phyloP scores from a whole-genome alignment of 2,797 vertebrate species.

The Darevskia mixta region DNA sequence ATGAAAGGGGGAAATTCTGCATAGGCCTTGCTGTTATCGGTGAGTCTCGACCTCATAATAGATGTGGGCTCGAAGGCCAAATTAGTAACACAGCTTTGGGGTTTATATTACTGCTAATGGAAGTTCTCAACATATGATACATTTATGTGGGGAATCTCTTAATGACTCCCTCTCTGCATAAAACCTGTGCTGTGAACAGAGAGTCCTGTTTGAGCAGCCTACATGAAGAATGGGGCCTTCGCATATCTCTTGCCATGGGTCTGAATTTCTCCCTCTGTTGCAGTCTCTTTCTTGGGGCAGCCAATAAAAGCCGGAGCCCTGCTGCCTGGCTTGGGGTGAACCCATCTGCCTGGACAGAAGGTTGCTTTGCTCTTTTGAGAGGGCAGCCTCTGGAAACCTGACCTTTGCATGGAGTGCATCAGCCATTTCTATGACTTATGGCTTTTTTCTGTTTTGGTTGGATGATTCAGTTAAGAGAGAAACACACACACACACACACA shows the following conservation, averaged over 20 bases:
- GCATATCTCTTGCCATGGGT: neutral
- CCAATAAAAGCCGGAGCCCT: conserved; percentile 5
- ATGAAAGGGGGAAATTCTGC: neutral
- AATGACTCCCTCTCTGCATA: too few relatives aligned
- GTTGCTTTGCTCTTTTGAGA: conserved; percentile 12
- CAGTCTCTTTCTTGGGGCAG: neutral
- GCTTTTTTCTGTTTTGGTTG: conserved; percentile 15
- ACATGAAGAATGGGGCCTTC: neutral
- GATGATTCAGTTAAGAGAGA: conserved; percentile 13
- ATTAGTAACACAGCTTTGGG: neutral
- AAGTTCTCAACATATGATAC: neutral
- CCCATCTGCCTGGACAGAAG: neutral
- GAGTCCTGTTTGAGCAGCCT: neutral
- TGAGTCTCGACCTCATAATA: neutral
- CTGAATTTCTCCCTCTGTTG: neutral
- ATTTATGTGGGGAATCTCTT: neutral
- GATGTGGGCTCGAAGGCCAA: neutral
- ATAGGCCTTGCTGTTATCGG: neutral
- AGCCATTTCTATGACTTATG: conserved; percentile 38
- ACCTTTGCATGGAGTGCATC: conserved; percentile 42
- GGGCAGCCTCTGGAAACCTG: conserved; percentile 43
- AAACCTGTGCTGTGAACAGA: neutral
- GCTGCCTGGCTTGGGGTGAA: conserved; percentile 5
- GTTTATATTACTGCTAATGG: neutral
- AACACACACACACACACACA: too few relatives aligned